These are phyloP conservation scores for Leptinotarsa texana DNA, from an alignment of 1,140 invertebrate species.

Conservation along the genomic window DNA sequence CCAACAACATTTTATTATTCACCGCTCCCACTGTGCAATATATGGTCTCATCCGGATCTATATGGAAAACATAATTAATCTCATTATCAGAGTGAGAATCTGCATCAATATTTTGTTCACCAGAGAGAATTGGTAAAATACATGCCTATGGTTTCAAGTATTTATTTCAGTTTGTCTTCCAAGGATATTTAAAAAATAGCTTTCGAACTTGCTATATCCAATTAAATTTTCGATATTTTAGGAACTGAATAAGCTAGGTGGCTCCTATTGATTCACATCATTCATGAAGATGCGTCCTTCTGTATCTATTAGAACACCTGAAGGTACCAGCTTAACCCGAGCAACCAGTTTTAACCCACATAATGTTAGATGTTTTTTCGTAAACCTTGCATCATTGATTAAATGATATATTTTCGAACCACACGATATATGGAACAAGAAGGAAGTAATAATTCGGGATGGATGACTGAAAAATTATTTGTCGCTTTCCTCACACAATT, in stretches of 20 bases:
- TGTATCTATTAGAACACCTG: conserved; percentile 24
- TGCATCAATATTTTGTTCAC: too few relatives aligned
- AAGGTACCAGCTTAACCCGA: conserved; percentile 22
- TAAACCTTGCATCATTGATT: background rate
- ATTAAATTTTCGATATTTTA: too few relatives aligned
- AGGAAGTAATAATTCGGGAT: conserved; percentile 33
- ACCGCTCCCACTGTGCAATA: too few relatives aligned
- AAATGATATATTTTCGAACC: background rate
- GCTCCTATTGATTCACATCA: background rate
- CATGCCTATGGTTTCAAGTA: too few relatives aligned
- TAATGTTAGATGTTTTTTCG: conserved; percentile 22
- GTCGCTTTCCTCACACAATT: conserved; percentile 51
- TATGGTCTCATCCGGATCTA: too few relatives aligned
- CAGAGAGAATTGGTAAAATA: too few relatives aligned
- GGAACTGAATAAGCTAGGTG: background rate
- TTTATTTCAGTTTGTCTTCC: too few relatives aligned
- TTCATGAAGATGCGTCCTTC: background rate
- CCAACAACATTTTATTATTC: too few relatives aligned
- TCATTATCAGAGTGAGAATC: too few relatives aligned
- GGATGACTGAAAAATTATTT: conserved; percentile 39
- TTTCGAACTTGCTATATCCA: too few relatives aligned
- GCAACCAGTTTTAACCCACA: conserved; percentile 20
- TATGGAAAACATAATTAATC: too few relatives aligned
- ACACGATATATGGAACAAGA: conserved; percentile 22
- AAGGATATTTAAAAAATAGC: too few relatives aligned